A percentile compares a stretch with the other conserved stretches of the same genome.
Evolutionary conservation across 1,140 invertebrate genomes (phyloP).

Genomic region (Nasonia giraulti): DNA sequence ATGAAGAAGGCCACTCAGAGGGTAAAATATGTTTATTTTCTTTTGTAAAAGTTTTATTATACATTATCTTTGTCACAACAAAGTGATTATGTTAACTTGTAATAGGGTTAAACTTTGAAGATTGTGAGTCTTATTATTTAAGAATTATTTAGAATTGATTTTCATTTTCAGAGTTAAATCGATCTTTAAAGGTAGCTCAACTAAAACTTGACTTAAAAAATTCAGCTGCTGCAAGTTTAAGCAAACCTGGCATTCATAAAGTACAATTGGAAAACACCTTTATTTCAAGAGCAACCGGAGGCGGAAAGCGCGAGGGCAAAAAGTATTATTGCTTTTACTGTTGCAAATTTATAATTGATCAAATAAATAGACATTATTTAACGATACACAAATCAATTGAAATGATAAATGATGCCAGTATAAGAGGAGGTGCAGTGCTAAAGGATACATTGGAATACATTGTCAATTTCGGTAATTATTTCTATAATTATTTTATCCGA

Average conservation of each 20-base stretch:
- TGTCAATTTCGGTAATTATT: background rate
- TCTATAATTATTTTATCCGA: background rate
- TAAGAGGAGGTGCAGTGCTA: background rate
- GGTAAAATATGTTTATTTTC: too few species aligned
- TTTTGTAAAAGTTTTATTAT: too few species aligned
- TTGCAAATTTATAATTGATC: conserved; percentile 2
- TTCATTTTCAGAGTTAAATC: background rate
- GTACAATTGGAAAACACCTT: background rate
- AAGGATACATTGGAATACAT: background rate
- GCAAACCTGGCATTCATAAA: background rate
- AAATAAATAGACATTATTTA: background rate
- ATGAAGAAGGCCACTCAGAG: too few species aligned
- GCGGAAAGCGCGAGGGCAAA: background rate
- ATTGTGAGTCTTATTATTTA: background rate
- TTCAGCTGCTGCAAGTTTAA: background rate
- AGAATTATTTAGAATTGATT: background rate
- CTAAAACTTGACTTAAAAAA: background rate
- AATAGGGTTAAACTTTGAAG: too few species aligned
- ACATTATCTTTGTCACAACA: too few species aligned
- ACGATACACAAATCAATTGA: background rate
- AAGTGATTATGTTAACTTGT: too few species aligned
- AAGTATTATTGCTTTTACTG: conserved; percentile 2
- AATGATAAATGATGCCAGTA: background rate
- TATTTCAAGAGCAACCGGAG: background rate
- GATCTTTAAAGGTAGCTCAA: background rate